Evolutionary conservation across 2,797 vertebrate genomes (phyloP).

Genomic region (Scyliorhinus canicula): DNA sequence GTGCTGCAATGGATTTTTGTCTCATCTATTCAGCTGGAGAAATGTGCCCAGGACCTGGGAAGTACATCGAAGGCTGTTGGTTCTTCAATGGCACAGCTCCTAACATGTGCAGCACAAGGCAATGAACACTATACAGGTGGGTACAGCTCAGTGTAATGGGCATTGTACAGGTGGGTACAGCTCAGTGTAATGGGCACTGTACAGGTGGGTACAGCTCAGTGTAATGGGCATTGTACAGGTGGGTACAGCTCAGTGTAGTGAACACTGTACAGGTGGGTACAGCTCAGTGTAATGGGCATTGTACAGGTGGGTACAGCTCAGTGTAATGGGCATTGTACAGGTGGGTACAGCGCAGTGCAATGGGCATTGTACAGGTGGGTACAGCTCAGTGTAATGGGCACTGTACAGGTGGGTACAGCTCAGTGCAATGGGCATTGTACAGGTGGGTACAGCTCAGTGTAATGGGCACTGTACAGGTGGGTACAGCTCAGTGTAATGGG

Average conservation of each 20-base stretch:
- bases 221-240: not conserved
- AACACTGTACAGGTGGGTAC: not conserved
- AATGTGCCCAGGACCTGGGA: constrained; percentile 93
- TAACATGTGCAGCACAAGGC: constrained; percentile 95
- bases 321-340: not conserved
- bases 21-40: constrained; percentile 73
- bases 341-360: not conserved
- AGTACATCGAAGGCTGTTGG: constrained; percentile 95
- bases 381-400: not conserved
- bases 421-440: not conserved
- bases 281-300: not conserved
- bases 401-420: not conserved
- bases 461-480: not conserved
- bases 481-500: not conserved
- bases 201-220: not conserved
- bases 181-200: not conserved
- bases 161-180: not conserved
- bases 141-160: not conserved
- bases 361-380: not conserved
- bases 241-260: not conserved
- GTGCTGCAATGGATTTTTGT: not conserved
- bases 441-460: not conserved
- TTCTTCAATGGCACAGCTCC: constrained; percentile 92
- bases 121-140: constrained; percentile 97
- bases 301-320: not conserved